Evolutionary conservation across 2,797 vertebrate species (phyloP).

Genomic region (Fundulus diaphanus): DNA sequence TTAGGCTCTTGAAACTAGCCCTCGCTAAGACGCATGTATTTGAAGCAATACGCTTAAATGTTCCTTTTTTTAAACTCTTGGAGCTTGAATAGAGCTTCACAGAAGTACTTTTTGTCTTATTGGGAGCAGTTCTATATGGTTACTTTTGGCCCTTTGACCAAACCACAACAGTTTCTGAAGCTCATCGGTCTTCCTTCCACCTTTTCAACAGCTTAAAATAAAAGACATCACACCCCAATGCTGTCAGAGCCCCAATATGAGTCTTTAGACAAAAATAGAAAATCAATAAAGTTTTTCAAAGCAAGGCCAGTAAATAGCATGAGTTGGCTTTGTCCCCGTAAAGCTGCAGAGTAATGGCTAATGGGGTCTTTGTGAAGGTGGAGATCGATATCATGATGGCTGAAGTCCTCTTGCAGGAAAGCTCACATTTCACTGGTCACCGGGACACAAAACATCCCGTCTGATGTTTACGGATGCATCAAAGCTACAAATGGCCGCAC

Average conservation of each 20-base stretch:
- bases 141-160: neutral
- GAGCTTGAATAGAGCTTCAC: neutral
- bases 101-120: neutral
- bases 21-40: neutral
- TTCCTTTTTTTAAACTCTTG: neutral
- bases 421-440: conserved; percentile 39
- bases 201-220: conserved; percentile 4
- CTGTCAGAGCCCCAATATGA: neutral
- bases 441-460: conserved; percentile 31
- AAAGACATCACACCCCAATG: neutral
- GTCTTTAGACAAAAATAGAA: conserved; percentile 31
- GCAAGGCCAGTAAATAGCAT: conserved; percentile 10
- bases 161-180: conserved; percentile 13
- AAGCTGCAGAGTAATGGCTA: conserved; percentile 44
- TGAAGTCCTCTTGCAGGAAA: conserved; percentile 23
- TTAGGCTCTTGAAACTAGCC: neutral
- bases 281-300: conserved; percentile 28
- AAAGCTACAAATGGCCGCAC: conserved; percentile 33
- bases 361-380: conserved; percentile 34
- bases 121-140: neutral
- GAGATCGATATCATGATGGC: conserved; percentile 56
- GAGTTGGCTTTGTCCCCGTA: neutral
- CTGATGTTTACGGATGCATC: conserved; percentile 29
- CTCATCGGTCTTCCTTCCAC: neutral
- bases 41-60: neutral